Evolutionary conservation across 2,113 vertebrate genomes (phyloP).

Genomic region (Stigmatopora argus): DNA sequence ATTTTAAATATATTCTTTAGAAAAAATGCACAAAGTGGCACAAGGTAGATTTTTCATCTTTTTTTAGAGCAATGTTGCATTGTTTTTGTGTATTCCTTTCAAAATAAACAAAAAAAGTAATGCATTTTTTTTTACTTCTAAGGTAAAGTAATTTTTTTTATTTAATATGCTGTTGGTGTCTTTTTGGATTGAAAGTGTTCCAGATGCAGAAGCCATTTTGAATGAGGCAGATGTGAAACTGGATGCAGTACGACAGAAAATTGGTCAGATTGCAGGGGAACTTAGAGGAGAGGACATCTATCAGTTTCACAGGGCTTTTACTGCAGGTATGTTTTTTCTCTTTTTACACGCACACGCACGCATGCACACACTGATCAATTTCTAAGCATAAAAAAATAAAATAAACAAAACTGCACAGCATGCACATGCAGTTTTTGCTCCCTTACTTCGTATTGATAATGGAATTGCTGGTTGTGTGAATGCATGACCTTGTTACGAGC

Average conservation of each 20-base stretch:
- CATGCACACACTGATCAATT: not conserved
- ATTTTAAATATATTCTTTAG: not conserved
- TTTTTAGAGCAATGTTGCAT: no score
- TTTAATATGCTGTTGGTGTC: not conserved
- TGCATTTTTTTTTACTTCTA: not conserved
- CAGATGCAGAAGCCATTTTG: slow-evolving; percentile 79
- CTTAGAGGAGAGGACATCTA: slow-evolving; percentile 86
- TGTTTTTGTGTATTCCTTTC: no score
- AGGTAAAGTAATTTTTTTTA: not conserved
- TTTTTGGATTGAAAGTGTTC: slow-evolving; percentile 67
- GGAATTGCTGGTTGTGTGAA: slow-evolving; percentile 37
- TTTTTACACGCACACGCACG: not conserved
- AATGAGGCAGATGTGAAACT: slow-evolving; percentile 86
- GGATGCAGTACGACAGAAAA: slow-evolving; percentile 83
- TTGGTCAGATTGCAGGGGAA: slow-evolving; percentile 85
- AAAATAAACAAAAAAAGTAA: not conserved
- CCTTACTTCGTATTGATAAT: slow-evolving; percentile 5
- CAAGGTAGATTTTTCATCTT: no score
- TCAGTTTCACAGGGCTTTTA: slow-evolving; percentile 91
- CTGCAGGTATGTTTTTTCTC: slow-evolving; percentile 73
- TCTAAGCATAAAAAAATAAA: not conserved
- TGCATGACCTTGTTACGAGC: slow-evolving; percentile 38
- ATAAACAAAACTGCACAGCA: not conserved
- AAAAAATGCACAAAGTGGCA: no score
- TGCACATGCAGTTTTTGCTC: not conserved